Evolutionary conservation across 2,113 vertebrate genomes (phyloP).

Genomic region (Coregonus clupeaformis): DNA sequence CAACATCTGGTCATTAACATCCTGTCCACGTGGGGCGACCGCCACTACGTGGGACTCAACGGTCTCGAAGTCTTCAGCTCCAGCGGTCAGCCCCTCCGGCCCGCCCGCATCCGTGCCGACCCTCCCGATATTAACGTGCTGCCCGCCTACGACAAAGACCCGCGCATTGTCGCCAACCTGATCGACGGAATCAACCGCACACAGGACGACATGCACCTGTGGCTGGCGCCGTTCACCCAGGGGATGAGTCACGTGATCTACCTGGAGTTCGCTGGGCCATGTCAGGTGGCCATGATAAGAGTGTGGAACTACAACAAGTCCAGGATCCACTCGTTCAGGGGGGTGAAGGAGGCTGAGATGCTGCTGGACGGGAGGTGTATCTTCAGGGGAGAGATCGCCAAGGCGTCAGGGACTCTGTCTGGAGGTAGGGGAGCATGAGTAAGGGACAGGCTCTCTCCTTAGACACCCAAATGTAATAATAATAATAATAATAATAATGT

Average conservation of each 20-base stretch:
- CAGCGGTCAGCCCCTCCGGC: slow-evolving; percentile 81
- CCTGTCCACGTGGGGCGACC: slow-evolving; percentile 93
- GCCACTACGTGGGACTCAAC: slow-evolving; percentile 94
- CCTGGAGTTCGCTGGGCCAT: slow-evolving; percentile 79
- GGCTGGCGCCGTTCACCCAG: slow-evolving; percentile 91
- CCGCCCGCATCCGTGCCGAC: slow-evolving; percentile 79
- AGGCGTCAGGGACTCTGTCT: slow-evolving; percentile 88
- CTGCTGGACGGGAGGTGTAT: slow-evolving; percentile 82
- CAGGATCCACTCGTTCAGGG: slow-evolving; percentile 93
- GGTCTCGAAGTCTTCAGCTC: slow-evolving; percentile 92
- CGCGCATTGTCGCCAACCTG: slow-evolving; percentile 84
- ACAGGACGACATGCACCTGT: slow-evolving; percentile 97
- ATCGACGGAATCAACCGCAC: slow-evolving; percentile 89
- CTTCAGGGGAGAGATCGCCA: slow-evolving; percentile 96
- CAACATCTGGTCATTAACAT: slow-evolving; percentile 85
- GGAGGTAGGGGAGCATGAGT: slow-evolving; percentile 82
- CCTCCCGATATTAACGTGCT: slow-evolving; percentile 93
- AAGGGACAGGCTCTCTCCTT: not conserved
- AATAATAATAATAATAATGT: too few species aligned
- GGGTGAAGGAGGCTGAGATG: slow-evolving; percentile 88
- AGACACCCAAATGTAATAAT: too few species aligned
- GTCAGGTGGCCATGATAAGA: slow-evolving; percentile 91
- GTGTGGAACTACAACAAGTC: slow-evolving; percentile 99
- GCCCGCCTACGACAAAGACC: slow-evolving; percentile 87
- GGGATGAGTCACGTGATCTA: slow-evolving; percentile 81